Percentiles rank a stretch among this genome's conserved stretches.
Conservation (phyloP, 2,113 vertebrate genomes). For the Rostratula benghalensis region DNA sequence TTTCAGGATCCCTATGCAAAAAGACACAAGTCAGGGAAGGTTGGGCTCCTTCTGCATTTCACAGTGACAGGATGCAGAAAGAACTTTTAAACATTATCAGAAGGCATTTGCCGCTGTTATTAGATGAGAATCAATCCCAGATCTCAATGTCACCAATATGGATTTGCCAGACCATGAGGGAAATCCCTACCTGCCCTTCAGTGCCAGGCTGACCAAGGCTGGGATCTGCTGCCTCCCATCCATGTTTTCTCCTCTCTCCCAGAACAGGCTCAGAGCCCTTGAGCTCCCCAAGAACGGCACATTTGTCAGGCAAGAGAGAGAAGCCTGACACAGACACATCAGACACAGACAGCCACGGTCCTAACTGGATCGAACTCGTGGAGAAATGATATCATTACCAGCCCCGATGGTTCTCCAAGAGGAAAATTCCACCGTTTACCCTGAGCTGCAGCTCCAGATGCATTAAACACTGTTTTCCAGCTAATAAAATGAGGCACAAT, state of each 20-base stretch:
- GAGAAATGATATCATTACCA: conserved; percentile 42
- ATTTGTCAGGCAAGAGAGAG: neutral
- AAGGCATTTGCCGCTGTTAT: neutral
- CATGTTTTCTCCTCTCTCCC: neutral
- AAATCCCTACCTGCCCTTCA: neutral
- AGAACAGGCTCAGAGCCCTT: neutral
- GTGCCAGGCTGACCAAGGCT: neutral
- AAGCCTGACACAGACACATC: conserved; percentile 13
- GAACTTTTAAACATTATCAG: neutral
- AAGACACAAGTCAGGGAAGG: neutral
- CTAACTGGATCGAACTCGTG: neutral
- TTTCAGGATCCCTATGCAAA: neutral
- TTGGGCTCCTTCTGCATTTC: neutral
- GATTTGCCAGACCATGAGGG: neutral
- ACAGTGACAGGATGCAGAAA: neutral
- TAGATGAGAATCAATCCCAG: neutral
- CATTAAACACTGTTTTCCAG: conserved; percentile 50
- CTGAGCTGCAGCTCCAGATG: conserved; percentile 24
- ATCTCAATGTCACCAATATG: neutral
- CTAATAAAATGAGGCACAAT: conserved; percentile 46
- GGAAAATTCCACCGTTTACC: conserved; percentile 37
- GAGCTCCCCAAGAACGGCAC: neutral
- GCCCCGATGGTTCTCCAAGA: conserved; percentile 22
- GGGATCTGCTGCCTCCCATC: neutral
- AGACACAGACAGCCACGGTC: neutral